Evolutionary conservation across 2,113 vertebrate genomes (phyloP), one percentile per base, ranked within the genome.

Genomic region (Potamarius usumacintae): DNA sequence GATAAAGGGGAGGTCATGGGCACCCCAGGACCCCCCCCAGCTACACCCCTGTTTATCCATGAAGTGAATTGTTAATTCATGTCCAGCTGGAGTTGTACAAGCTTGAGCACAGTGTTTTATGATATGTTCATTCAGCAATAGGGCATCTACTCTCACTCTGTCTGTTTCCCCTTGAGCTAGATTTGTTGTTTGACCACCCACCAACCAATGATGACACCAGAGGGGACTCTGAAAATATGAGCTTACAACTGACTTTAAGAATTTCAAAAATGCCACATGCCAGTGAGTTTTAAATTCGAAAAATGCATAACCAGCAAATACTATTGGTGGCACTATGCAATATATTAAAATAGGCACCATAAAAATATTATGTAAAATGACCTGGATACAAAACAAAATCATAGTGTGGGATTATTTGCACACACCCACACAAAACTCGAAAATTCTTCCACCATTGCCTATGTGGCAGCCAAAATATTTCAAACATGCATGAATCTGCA

Each of bases 61-160:
- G 20, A n/a, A 78, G 25, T 50, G 1, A 15, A 71, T 22, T 76
- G 34, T 76, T 50, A 48, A 76, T 76, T 50, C 0, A 5, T 50
- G 20, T 76, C 72, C 72, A 48, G 8, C 42, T 42, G 30, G 15
- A 72, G 30, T 72, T 42, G 15, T 42, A 20, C 7, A 72, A 76
- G 20, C 20, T 42, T 72, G 69, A 50, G 20, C 18, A 2, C 72
- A 50, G 42, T 76, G 20, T 20, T 42, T 72, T 72, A 76, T 48
- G 18, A 50, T 76, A 42, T 48, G 34, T 48, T 48, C 18, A 76
- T 50, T 50, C 42, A 76, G 9, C 42, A 76, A 25, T 12, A 50
- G 17, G 72, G 42, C 25, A 76, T 50, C 20, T 25, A 50, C 93
- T 94, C 93, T 93, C 82, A 83, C 69, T 85, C 85, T 91, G 60